Conservation (phyloP, 2,113 vertebrate genomes). For the Illadopsis cleaveri region DNA sequence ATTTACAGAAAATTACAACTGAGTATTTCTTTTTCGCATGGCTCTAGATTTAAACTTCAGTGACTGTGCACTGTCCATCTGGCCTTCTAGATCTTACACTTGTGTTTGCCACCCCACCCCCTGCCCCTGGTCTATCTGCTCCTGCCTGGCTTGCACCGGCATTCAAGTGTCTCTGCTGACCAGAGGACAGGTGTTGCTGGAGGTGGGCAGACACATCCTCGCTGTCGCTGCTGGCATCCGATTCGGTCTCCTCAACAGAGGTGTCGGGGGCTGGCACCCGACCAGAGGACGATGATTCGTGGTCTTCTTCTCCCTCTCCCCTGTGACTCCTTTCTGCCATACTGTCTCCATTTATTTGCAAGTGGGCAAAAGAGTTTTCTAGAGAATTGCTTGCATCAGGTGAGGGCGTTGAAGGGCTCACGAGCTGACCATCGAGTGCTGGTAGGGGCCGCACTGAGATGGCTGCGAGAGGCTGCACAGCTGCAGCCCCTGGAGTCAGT, state of each 20-base stretch:
- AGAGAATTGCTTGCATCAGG: slow-evolving; percentile 75
- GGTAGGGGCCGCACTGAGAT: slow-evolving; percentile 79
- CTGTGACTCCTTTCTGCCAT: slow-evolving; percentile 82
- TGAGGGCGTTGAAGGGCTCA: slow-evolving; percentile 70
- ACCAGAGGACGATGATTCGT: slow-evolving; percentile 77
- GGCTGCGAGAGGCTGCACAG: slow-evolving; percentile 65
- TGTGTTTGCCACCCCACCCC: slow-evolving; percentile 67
- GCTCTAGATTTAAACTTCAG: slow-evolving; percentile 86
- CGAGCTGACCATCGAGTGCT: slow-evolving; percentile 81
- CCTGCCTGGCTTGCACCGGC: slow-evolving; percentile 70
- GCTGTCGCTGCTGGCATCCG: slow-evolving; percentile 82
- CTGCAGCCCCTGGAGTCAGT: slow-evolving; percentile 64
- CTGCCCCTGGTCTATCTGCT: slow-evolving; percentile 73
- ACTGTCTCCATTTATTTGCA: slow-evolving; percentile 83
- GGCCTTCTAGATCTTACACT: slow-evolving; percentile 86
- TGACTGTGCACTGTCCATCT: slow-evolving; percentile 94
- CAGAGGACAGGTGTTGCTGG: slow-evolving; percentile 53
- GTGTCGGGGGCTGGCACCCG: slow-evolving; percentile 81
- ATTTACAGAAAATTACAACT: slow-evolving; percentile 65
- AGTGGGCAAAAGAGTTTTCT: slow-evolving; percentile 87
- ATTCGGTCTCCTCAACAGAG: slow-evolving; percentile 83
- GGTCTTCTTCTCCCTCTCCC: slow-evolving; percentile 85
- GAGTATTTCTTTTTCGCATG: slow-evolving; percentile 22
- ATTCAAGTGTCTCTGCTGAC: slow-evolving; percentile 79
- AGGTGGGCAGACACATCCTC: slow-evolving; percentile 72